phyloP scores from a whole-genome alignment of 2,113 vertebrate genomes.

The Oncorhynchus clarkii region DNA sequence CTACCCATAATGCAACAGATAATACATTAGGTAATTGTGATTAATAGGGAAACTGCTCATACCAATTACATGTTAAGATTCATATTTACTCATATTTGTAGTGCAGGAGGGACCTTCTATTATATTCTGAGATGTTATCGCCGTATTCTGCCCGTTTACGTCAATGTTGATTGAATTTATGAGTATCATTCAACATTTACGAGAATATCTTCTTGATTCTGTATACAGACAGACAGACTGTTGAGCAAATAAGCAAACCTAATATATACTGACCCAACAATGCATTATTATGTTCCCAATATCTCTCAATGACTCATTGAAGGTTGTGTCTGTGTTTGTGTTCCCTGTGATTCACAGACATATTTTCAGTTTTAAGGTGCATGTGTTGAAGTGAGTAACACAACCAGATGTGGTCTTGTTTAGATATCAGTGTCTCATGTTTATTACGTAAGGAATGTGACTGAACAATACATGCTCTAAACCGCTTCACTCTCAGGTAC shows the following conservation, averaged over 20 bases:
- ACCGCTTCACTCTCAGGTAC: constrained; percentile 59
- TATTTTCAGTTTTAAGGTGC: constrained; percentile 58
- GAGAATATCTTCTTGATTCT: constrained; percentile 25
- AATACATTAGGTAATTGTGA: constrained; percentile 33
- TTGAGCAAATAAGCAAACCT: neutral
- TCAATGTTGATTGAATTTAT: constrained; percentile 27
- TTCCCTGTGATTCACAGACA: constrained; percentile 51
- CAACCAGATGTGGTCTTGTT: constrained; percentile 76
- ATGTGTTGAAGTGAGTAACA: constrained; percentile 46
- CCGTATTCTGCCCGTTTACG: constrained; percentile 3
- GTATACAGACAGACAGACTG: constrained; percentile 23
- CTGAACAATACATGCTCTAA: constrained; percentile 61
- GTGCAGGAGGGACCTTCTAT: constrained; percentile 20
- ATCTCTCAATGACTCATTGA: neutral
- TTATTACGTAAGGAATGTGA: constrained; percentile 59
- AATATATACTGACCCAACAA: neutral
- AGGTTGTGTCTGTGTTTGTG: neutral
- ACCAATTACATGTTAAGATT: constrained; percentile 27
- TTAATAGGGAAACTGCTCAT: constrained; percentile 34
- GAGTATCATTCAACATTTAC: constrained; percentile 32
- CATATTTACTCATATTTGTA: constrained; percentile 26
- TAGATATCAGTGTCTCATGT: constrained; percentile 67
- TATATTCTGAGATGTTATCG: constrained; percentile 13
- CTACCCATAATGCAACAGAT: constrained; percentile 30
- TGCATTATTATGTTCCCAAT: neutral